Base-by-base conservation (phyloP, 2,797 vertebrate species). In the Rhadinocentrus ornatus region DNA sequence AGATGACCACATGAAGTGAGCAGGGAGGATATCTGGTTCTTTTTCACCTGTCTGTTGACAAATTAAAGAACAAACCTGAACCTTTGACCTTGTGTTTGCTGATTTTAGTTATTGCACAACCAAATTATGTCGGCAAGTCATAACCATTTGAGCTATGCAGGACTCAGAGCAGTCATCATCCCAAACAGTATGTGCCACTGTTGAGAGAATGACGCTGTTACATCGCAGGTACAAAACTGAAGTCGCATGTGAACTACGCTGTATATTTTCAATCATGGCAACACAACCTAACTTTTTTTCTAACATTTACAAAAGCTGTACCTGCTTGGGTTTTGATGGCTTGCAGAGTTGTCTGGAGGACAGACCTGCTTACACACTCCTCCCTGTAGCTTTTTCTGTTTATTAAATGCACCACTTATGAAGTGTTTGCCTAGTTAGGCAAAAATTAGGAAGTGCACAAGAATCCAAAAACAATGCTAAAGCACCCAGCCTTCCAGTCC, bases 1-100 rank as follows among this genome's bases (percentile, higher is more conserved):
- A 32, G 77, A 56, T 75, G 83, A 79, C 81, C 78, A 74, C 69
- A 63, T 57, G 26, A 64, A 64, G 53, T 41, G 34, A 53, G 16
- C 24, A 9, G 52, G 52, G 16, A 59, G 27, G 27, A 53, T 16
- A 24, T 62, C 52, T 56, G 41, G 20, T 67, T 64, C 27, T 39
- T 68, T 32, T 60, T 34, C 53, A 63, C 34, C 35, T 64, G 26
- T 54, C 26, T 1, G n/a, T 35, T 54, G 35, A 29, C n/a, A 46
- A 48, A 18, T 54, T 20, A 37, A 18, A 0, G 3, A 22, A 5
- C 31, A 18, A 35, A n/a, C 7, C 31, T n/a, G 24, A 60, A 39
- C 24, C 32, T 61, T 41, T 41, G 46, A 53, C 52, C 13, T 18
- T 54, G 20, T 10, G 6, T 29, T 20, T 27, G 26, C 26, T 16